phyloP scores from a whole-genome alignment of 2,113 vertebrate genomes.

The Tor tambroides region DNA sequence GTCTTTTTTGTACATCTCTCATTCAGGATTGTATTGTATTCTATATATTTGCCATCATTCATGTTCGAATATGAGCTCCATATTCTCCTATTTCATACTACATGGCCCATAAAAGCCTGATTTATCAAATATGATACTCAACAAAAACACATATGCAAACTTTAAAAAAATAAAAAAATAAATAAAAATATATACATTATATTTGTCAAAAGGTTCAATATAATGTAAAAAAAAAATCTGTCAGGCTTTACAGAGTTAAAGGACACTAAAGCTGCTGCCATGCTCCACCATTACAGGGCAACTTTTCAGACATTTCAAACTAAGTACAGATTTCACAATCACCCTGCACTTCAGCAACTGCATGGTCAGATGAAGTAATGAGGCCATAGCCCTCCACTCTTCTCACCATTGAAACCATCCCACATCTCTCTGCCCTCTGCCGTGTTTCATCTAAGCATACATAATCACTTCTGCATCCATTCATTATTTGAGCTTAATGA shows the following conservation, averaged over 20 bases:
- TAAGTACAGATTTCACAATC: background rate
- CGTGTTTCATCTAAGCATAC: background rate
- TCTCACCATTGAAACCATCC: background rate
- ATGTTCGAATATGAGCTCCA: background rate
- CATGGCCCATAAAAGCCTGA: background rate
- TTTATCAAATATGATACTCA: background rate
- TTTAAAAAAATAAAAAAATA: too few species aligned
- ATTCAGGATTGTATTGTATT: background rate
- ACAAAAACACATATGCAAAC: background rate
- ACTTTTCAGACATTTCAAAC: background rate
- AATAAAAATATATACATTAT: background rate
- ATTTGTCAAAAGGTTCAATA: background rate
- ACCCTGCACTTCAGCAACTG: background rate
- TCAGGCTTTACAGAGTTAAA: background rate
- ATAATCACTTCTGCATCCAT: conserved; percentile 18
- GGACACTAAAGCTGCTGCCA: background rate
- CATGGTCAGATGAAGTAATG: background rate
- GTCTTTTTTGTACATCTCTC: background rate
- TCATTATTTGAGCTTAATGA: conserved; percentile 33
- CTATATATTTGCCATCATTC: background rate
- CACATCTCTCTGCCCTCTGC: background rate
- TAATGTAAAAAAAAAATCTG: background rate
- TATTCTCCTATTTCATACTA: background rate
- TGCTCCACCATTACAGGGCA: background rate
- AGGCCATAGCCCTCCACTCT: background rate